phyloP scores from a whole-genome alignment of 2,888 invertebrate species.

The Clanis bilineata region DNA sequence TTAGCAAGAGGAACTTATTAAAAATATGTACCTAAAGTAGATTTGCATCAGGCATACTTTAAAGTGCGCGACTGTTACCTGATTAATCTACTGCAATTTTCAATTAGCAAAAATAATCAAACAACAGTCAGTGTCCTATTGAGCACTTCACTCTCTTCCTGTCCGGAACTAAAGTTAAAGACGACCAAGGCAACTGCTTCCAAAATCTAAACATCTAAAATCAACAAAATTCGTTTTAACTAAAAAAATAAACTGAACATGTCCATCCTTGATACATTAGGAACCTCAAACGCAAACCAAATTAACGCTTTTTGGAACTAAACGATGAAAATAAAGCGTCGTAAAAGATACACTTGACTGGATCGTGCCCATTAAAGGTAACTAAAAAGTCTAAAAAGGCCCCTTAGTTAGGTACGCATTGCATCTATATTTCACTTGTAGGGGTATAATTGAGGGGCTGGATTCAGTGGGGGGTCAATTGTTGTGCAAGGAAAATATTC shows the following conservation, averaged over 20 bases:
- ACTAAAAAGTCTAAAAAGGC: conserved; percentile 1
- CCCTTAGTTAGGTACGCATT: not conserved
- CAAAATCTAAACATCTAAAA: not conserved
- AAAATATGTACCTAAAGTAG: no score
- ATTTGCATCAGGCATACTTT: no score
- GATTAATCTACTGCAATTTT: no score
- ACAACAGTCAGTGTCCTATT: no score
- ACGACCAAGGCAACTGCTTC: not conserved
- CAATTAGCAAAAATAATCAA: no score
- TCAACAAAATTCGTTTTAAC: not conserved
- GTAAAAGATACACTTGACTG: conserved; percentile 10
- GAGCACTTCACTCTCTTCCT: no score
- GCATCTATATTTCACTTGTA: not conserved
- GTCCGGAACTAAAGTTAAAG: no score
- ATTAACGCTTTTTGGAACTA: not conserved
- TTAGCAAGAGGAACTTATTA: no score
- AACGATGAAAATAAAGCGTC: conserved; percentile 13
- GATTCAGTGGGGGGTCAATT: not conserved
- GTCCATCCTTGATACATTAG: not conserved
- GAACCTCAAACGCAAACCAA: not conserved
- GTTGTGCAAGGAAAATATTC: not conserved
- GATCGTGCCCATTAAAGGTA: conserved; percentile 13
- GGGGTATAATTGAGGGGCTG: not conserved
- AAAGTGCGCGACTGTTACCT: no score
- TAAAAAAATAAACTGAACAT: not conserved